Evolutionary conservation across 2,888 invertebrate genomes (phyloP).

Genomic region (Arenicola marina): DNA sequence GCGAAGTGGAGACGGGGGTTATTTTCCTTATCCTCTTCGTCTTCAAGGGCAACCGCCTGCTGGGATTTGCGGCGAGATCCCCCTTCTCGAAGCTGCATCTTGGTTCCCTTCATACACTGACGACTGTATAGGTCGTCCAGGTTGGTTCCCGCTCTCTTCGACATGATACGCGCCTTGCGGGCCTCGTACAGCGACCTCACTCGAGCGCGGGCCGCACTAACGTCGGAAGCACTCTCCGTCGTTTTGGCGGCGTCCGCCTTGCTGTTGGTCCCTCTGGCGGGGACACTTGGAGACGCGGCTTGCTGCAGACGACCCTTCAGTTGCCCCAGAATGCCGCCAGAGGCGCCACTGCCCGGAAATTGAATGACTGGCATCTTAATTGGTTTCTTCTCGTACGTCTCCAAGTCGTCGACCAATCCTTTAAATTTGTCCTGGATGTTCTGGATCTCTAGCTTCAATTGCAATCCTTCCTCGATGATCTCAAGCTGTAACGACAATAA

Average conservation of each 20-base stretch:
- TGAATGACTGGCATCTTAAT: no score
- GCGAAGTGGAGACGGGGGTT: not conserved
- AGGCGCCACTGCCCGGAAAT: no score
- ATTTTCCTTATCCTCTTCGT: constrained; percentile 22
- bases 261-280: not conserved
- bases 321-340: no score
- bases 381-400: constrained; percentile 7
- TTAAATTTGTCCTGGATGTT: constrained; percentile 29
- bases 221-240: not conserved
- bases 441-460: constrained; percentile 29
- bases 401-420: constrained; percentile 20
- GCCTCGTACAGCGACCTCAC: constrained; percentile 26
- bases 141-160: not conserved
- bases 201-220: constrained; percentile 14
- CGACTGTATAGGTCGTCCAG: no score
- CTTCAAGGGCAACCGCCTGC: no score
- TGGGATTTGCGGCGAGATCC: no score
- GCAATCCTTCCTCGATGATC: constrained; percentile 29
- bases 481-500: constrained; percentile 25
- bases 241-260: not conserved
- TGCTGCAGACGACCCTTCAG: no score
- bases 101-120: no score
- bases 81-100: no score
- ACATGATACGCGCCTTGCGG: constrained; percentile 14
- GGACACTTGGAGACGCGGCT: not conserved